These are phyloP conservation scores for Parauchenoglanis ngamensis DNA, from an alignment of 2,797 vertebrate genomes.

Conservation along the genomic window DNA sequence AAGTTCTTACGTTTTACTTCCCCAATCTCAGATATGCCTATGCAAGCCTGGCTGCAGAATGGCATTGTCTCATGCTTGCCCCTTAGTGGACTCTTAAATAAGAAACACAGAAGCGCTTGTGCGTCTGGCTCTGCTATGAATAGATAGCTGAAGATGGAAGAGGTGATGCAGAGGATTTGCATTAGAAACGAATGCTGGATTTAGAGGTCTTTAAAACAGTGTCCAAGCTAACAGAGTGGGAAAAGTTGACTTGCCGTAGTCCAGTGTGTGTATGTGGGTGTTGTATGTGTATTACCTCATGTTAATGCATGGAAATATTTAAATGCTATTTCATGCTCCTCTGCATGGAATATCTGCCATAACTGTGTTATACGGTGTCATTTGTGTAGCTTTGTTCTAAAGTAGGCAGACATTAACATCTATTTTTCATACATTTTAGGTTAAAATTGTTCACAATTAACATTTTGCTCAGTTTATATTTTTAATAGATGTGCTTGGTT, in stretches of 20 bases:
- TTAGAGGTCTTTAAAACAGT: neutral
- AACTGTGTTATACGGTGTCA: neutral
- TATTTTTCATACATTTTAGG: neutral
- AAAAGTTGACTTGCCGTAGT: neutral
- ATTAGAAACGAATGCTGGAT: neutral
- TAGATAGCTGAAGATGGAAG: conserved; percentile 40
- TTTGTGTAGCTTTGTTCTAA: neutral
- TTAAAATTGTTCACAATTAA: neutral
- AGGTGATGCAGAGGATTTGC: conserved; percentile 31
- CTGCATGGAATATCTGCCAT: neutral
- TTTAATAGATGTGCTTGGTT: neutral
- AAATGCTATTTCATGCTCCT: neutral
- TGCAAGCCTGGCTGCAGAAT: conserved; percentile 7
- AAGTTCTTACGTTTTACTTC: neutral
- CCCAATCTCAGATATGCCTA: neutral
- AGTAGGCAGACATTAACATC: neutral
- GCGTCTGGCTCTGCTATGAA: conserved; percentile 21
- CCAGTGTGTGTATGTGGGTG: neutral
- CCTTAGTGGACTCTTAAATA: conserved; percentile 46
- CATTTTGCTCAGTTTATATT: neutral
- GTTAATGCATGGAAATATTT: neutral
- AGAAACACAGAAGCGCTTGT: conserved; percentile 46
- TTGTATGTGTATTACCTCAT: neutral
- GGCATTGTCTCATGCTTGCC: conserved; percentile 45
- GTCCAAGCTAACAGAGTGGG: neutral